These are phyloP conservation scores for Marcusenius ussheri DNA, from an alignment of 2,113 vertebrate species.

Conservation along the genomic window DNA sequence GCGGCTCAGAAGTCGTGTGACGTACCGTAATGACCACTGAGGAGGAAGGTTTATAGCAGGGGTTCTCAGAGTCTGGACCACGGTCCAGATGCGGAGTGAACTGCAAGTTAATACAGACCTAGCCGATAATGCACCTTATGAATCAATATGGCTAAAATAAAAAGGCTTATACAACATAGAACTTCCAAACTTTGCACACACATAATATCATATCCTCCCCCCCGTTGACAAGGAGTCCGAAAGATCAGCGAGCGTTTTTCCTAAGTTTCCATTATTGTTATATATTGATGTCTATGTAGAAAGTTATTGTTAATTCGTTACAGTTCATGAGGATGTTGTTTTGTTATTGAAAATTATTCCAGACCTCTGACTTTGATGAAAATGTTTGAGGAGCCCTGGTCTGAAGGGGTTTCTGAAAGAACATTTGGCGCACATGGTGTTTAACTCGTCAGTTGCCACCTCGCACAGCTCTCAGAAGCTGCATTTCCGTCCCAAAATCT, in stretches of 20 bases:
- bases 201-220: neutral
- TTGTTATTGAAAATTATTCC: neutral
- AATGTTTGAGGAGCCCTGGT: neutral
- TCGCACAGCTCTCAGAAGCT: neutral
- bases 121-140: too few relatives aligned
- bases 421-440: neutral
- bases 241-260: neutral
- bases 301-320: neutral
- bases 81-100: too few relatives aligned
- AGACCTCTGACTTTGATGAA: neutral
- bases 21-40: neutral
- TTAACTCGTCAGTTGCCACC: neutral
- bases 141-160: too few relatives aligned
- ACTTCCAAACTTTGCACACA: too few relatives aligned
- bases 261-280: neutral
- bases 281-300: neutral
- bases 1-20: neutral
- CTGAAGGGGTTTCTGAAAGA: neutral
- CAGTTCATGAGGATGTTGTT: neutral
- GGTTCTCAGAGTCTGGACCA: too few relatives aligned
- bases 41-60: neutral
- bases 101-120: too few relatives aligned
- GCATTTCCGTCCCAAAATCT: neutral
- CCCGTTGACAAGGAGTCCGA: neutral
- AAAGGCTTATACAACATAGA: too few relatives aligned